phyloP scores from a whole-genome alignment of 2,797 vertebrate genomes.

The Mormyrops boulengeri region DNA sequence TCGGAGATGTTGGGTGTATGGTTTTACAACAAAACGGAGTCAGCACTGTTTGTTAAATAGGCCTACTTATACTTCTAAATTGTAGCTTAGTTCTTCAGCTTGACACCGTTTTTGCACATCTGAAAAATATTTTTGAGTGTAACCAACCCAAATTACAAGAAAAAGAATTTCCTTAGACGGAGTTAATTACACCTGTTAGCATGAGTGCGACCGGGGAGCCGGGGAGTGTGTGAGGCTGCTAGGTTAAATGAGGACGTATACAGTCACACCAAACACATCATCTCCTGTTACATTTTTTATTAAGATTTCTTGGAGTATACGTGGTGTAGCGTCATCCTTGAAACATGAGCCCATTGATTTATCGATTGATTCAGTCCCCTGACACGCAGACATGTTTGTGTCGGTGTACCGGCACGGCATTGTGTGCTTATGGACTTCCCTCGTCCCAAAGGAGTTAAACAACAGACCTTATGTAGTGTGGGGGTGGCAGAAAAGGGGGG shows the following conservation, averaged over 20 bases:
- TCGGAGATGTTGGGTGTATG: neutral
- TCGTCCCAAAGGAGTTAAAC: neutral
- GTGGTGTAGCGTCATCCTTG: slow-evolving; percentile 28
- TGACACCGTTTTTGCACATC: neutral
- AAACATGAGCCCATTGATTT: slow-evolving; percentile 45
- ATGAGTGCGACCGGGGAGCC: neutral
- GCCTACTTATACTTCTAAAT: neutral
- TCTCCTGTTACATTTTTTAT: neutral
- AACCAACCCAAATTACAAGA: neutral
- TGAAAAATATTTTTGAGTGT: neutral
- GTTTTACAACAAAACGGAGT: neutral
- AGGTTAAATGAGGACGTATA: neutral
- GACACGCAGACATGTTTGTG: neutral
- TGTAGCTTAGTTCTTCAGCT: neutral
- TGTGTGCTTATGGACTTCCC: slow-evolving; percentile 23
- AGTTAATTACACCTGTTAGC: neutral
- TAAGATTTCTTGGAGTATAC: neutral
- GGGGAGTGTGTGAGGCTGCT: neutral
- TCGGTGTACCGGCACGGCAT: neutral
- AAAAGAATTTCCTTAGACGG: neutral
- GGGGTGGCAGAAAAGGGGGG: neutral
- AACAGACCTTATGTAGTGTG: neutral
- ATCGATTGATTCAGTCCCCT: slow-evolving; percentile 30
- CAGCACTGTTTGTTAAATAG: neutral
- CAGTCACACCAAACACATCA: neutral